phyloP scores from a whole-genome alignment of 1,140 invertebrate genomes.

The Zophobas morio region DNA sequence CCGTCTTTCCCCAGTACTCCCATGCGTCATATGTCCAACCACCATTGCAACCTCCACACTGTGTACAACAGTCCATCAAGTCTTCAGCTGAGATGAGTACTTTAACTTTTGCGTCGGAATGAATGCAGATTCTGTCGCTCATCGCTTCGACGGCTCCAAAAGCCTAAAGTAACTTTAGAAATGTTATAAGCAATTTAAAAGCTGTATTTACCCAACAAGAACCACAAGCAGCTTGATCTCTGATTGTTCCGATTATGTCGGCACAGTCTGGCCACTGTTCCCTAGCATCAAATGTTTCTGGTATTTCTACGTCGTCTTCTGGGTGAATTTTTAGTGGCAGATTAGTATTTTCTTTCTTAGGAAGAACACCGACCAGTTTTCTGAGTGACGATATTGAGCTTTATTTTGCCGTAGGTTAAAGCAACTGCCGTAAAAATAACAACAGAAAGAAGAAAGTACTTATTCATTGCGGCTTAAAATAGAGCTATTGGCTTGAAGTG shows the following conservation, averaged over 20 bases:
- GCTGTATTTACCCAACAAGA: slow-evolving; percentile 28
- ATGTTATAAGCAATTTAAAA: too few relatives aligned
- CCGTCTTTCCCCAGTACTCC: slow-evolving; percentile 71
- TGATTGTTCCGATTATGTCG: slow-evolving; percentile 20
- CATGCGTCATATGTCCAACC: slow-evolving; percentile 75
- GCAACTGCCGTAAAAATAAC: too few relatives aligned
- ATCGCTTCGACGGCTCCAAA: too few relatives aligned
- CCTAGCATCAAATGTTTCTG: slow-evolving; percentile 37
- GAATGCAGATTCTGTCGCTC: too few relatives aligned
- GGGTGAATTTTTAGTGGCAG: slow-evolving; percentile 1
- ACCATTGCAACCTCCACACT: neutral
- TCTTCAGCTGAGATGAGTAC: too few relatives aligned
- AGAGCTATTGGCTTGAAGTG: too few relatives aligned
- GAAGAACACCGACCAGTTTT: neutral
- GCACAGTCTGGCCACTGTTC: slow-evolving; percentile 22
- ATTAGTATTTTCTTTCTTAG: neutral
- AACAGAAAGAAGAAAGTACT: too few relatives aligned
- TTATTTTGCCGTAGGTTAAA: too few relatives aligned
- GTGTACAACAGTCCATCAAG: too few relatives aligned
- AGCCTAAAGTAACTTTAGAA: too few relatives aligned
- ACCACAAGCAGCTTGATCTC: slow-evolving; percentile 26
- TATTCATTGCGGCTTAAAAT: too few relatives aligned
- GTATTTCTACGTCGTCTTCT: neutral
- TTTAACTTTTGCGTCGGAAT: too few relatives aligned
- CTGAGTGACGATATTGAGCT: neutral